phyloP scores from a whole-genome alignment of 2,888 invertebrate species.

The Molanna angustata region DNA sequence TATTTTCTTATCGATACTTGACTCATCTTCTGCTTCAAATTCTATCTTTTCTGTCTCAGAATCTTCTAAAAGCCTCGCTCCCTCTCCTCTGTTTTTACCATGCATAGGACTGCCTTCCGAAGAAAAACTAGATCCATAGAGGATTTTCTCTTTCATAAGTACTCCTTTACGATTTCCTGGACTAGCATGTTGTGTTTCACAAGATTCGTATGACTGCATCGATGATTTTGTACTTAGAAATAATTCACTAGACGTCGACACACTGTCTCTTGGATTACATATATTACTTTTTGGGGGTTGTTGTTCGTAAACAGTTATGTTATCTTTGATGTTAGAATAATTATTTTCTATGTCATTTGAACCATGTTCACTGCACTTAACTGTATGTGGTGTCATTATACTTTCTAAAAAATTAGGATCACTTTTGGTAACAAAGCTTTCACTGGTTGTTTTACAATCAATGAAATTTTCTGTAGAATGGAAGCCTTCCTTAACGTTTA shows the following conservation, averaged over 20 bases:
- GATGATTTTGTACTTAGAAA: conserved; percentile 33
- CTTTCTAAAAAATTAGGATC: conserved; percentile 40
- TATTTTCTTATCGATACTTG: conserved; percentile 34
- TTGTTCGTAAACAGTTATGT: conserved; percentile 4
- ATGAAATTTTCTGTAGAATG: conserved; percentile 58
- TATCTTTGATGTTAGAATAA: conserved; percentile 11
- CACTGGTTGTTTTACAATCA: conserved; percentile 44
- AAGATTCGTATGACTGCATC: conserved; percentile 31
- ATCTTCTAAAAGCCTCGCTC: conserved; percentile 30
- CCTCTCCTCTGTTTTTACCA: conserved; percentile 30
- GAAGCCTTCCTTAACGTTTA: conserved; percentile 42
- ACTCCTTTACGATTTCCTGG: conserved; percentile 21
- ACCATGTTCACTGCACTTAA: conserved; percentile 1
- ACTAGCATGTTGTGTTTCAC: conserved; percentile 20
- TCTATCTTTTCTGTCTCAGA: conserved; percentile 32
- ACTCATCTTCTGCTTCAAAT: conserved; percentile 19
- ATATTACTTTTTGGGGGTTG: neutral
- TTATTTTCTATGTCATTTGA: conserved; percentile 1
- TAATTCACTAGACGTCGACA: conserved; percentile 33
- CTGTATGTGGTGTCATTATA: neutral
- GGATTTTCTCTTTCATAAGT: conserved; percentile 23
- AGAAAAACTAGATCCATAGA: conserved; percentile 30
- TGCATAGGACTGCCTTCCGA: conserved; percentile 31
- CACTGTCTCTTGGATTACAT: conserved; percentile 4
- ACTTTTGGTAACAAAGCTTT: conserved; percentile 38